Evolutionary conservation across 2,888 invertebrate species (phyloP), one percentile per base, ranked within the genome.

Genomic region (Xylota segnis): DNA sequence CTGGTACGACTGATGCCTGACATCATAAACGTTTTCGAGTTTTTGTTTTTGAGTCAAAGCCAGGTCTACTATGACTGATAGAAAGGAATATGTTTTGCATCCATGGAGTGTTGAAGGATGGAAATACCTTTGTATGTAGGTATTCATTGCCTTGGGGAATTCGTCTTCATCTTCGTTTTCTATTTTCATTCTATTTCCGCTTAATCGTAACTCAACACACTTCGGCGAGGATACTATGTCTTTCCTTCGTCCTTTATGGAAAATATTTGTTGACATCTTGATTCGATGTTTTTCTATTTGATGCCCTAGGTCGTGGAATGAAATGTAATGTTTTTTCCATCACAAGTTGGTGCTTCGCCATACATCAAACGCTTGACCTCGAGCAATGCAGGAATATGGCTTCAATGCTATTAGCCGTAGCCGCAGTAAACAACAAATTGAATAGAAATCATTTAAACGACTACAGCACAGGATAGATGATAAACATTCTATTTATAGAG

Each of bases 401-500:
- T 23, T 23, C 23, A 23, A 23, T 23, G 1, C 3, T 23, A 23
- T 23, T 23, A 23, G 1, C 3, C n/a, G 43, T 23, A 23, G 1
- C 3, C n/a, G 43, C 14, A 43, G 14, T 14, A 43, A 43, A 14
- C 5, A 43, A 14, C 6, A 43, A 43, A 43, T 14, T 14, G 6
- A 43, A 43, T 14, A 12, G 6, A 43, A 14, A 14, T 14, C 43
- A 14, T 43, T 43, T 43, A 12, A 43, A 14, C 7, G 16, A 45
- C 45, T 14, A 2, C 16, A 2, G 2, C 45, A 16, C 4, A 18
- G 23, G 18, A 23, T 4, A 23, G 10, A 23, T 5, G 23, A 2
- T 14, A 47, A 47, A 50, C 50, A 50, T 34, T 34, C 65, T 65
- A 65, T 65, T 65, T 65, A 18, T 32, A 54, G 40, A 54, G 40